phyloP scores from a whole-genome alignment of 2,113 vertebrate species.

The Marmota monax region DNA sequence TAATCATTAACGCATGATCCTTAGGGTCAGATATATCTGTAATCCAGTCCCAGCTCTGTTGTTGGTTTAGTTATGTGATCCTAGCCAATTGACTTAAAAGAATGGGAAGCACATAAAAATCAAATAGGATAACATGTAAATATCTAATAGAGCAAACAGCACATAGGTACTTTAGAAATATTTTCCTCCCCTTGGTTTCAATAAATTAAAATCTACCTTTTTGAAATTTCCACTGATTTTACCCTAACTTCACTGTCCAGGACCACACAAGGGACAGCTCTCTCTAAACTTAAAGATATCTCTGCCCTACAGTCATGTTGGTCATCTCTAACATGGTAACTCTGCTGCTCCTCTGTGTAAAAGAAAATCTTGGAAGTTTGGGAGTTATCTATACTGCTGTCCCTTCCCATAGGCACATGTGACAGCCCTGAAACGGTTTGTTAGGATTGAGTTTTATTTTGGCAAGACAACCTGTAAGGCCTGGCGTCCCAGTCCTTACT shows the following conservation, averaged over 20 bases:
- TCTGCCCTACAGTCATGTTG: rapidly evolving
- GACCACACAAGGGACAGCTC: not conserved
- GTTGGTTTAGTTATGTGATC: not conserved
- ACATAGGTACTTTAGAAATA: not conserved
- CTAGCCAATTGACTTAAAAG: not conserved
- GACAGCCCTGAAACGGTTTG: not conserved
- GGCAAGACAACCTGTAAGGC: not conserved
- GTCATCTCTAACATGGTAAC: not conserved
- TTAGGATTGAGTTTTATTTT: too few species aligned
- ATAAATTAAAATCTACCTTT: not conserved
- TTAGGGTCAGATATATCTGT: not conserved
- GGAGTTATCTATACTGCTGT: not conserved
- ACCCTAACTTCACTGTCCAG: not conserved
- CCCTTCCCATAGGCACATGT: rapidly evolving
- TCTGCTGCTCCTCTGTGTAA: not conserved
- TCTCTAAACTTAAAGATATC: too few species aligned
- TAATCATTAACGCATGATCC: too few species aligned
- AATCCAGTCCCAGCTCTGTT: not conserved
- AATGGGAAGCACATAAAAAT: not conserved
- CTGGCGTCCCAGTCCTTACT: not conserved
- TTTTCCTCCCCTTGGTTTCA: not conserved
- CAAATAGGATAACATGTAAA: too few species aligned
- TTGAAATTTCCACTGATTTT: not conserved
- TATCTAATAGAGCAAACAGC: not conserved
- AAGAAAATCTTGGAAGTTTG: not conserved